These are phyloP conservation scores for Microtus richardsoni DNA, from an alignment of 2,113 vertebrate genomes.

Conservation along the genomic window DNA sequence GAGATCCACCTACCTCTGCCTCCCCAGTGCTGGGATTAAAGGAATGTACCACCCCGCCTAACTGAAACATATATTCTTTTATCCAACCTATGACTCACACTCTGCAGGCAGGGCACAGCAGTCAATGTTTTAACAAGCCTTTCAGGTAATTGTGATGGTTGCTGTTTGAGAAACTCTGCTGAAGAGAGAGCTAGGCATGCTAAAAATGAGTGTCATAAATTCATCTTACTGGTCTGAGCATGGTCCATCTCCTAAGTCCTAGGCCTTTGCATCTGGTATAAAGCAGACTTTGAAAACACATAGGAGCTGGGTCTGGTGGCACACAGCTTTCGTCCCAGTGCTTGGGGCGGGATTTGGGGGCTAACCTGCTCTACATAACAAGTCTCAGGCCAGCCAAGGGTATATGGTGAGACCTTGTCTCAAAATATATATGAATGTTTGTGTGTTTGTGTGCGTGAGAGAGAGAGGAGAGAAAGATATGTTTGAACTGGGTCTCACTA, in stretches of 20 bases:
- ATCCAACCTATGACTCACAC: not conserved
- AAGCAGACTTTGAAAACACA: conserved; percentile 31
- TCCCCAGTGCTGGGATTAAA: not conserved
- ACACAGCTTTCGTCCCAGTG: not conserved
- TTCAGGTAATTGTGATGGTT: conserved; percentile 1
- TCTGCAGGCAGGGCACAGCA: not conserved
- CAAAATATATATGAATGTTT: not conserved
- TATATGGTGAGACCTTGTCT: not conserved
- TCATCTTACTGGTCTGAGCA: not conserved
- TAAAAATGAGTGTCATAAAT: conserved; percentile 42
- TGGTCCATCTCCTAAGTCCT: conserved; percentile 13
- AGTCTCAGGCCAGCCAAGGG: not conserved
- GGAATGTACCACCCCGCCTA: not conserved
- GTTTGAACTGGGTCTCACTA: conserved; percentile 25
- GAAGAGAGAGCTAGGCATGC: conserved; percentile 22
- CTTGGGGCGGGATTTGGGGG: not conserved
- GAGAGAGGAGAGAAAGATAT: not conserved
- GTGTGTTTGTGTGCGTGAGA: not conserved
- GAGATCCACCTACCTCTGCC: not conserved
- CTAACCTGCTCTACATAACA: not conserved
- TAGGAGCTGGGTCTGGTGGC: not conserved
- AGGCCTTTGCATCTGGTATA: conserved; percentile 25
- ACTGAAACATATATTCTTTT: not conserved
- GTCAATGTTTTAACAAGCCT: conserved; percentile 40
- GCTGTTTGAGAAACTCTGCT: conserved; percentile 41